Percentiles rank a stretch among this genome's conserved stretches.
Evolutionary conservation across 2,113 vertebrate genomes (phyloP).

Genomic region (Castor canadensis): DNA sequence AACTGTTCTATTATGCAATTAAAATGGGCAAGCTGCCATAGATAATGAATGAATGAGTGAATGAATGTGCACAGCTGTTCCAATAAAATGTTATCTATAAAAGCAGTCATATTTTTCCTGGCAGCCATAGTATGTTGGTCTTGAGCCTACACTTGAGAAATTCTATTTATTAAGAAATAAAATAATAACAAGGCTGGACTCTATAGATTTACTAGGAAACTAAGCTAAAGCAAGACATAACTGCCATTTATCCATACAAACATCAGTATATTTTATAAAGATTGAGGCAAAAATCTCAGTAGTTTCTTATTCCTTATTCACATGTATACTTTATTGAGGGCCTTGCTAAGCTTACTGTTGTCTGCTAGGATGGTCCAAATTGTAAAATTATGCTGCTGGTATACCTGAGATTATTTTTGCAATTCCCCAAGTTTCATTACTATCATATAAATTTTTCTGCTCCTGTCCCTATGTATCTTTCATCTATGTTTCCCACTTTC

Average conservation of each 20-base stretch:
- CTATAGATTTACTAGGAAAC: background rate
- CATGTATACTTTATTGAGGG: background rate
- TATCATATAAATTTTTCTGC: background rate
- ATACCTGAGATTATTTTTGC: background rate
- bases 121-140: background rate
- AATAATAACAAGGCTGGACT: background rate
- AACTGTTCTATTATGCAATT: background rate
- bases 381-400: background rate
- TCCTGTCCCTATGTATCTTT: background rate
- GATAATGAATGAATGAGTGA: background rate
- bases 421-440: background rate
- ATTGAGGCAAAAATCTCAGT: background rate
- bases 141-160: background rate
- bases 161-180: background rate
- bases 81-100: constrained; percentile 36
- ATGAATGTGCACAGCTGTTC: background rate
- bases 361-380: background rate
- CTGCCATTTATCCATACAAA: background rate
- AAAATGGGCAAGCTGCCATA: background rate
- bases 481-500: background rate
- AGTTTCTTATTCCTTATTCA: background rate
- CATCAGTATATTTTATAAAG: background rate
- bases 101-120: background rate
- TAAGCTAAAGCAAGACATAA: background rate
- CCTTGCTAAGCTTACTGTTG: background rate